phyloP scores from a whole-genome alignment of 2,113 vertebrate species.

The Ifrita kowaldi region DNA sequence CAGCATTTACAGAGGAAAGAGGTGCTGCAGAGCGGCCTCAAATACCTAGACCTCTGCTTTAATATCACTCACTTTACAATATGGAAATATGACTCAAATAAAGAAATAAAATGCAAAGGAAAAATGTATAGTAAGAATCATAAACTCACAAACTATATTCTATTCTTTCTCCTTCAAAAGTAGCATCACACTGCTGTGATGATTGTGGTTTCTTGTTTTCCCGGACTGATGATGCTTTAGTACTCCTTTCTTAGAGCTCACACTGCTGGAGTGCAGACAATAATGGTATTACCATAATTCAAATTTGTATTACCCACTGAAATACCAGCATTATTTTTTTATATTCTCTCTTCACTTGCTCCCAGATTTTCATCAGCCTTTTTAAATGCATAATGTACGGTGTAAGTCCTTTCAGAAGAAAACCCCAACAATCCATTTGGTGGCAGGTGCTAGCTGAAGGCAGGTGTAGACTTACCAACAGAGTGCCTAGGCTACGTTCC shows the following conservation, averaged over 20 bases:
- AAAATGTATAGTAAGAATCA: not conserved
- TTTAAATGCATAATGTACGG: not conserved
- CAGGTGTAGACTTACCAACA: not conserved
- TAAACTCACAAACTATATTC: not conserved
- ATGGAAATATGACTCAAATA: not conserved
- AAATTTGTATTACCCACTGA: not conserved
- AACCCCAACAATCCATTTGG: not conserved
- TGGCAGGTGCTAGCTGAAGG: not conserved
- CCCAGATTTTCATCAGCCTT: not conserved
- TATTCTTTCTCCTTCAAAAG: not conserved
- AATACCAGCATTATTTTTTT: not conserved
- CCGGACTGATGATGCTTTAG: not conserved
- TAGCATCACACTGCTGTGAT: not conserved
- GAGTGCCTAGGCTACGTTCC: not conserved
- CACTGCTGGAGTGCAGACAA: not conserved
- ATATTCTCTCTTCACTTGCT: not conserved
- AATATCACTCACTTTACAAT: not conserved
- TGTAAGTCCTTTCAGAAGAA: not conserved
- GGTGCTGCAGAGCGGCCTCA: not conserved
- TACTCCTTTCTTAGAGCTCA: not conserved
- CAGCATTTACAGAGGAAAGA: not conserved
- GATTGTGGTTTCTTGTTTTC: not conserved
- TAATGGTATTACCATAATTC: not conserved
- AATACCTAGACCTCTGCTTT: not conserved
- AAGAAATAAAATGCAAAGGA: not conserved